Percentiles rank a stretch among this genome's conserved stretches.
Conservation (phyloP, 2,113 vertebrate genomes). For the Tyrannus savana region DNA sequence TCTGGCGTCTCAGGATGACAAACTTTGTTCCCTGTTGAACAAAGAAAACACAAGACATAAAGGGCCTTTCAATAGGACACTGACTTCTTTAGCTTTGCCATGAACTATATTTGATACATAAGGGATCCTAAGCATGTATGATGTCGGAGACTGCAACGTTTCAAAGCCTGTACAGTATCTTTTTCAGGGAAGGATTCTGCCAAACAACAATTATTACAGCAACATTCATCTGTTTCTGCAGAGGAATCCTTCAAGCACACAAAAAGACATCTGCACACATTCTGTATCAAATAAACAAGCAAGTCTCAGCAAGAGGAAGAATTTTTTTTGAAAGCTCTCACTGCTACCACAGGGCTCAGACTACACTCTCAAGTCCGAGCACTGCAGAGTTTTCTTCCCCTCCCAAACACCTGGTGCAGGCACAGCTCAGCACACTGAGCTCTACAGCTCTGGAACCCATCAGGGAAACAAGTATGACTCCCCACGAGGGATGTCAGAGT, state of each 20-base stretch:
- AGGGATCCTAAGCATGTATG: neutral
- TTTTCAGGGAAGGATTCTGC: neutral
- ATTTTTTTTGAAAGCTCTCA: rapidly evolving
- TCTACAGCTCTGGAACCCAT: neutral
- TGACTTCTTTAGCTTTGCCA: neutral
- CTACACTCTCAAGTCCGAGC: rapidly evolving
- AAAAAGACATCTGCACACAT: neutral
- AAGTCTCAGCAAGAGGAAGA: conserved; percentile 22
- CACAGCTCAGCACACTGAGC: neutral
- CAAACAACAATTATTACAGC: conserved; percentile 3
- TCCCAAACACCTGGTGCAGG: neutral
- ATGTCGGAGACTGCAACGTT: neutral
- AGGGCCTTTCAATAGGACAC: conserved; percentile 5
- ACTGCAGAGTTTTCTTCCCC: neutral
- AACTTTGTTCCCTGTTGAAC: conserved; percentile 43
- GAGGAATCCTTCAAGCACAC: neutral
- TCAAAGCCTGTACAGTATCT: neutral
- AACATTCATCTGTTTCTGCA: conserved; percentile 2
- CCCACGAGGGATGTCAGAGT: neutral
- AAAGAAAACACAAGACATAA: conserved; percentile 39
- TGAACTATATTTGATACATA: neutral
- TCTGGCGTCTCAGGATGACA: neutral
- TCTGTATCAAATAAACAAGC: conserved; percentile 11
- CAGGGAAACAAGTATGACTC: rapidly evolving
- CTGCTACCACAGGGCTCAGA: neutral